phyloP scores from a whole-genome alignment of 2,888 invertebrate species.

The Andrena hattorfiana region DNA sequence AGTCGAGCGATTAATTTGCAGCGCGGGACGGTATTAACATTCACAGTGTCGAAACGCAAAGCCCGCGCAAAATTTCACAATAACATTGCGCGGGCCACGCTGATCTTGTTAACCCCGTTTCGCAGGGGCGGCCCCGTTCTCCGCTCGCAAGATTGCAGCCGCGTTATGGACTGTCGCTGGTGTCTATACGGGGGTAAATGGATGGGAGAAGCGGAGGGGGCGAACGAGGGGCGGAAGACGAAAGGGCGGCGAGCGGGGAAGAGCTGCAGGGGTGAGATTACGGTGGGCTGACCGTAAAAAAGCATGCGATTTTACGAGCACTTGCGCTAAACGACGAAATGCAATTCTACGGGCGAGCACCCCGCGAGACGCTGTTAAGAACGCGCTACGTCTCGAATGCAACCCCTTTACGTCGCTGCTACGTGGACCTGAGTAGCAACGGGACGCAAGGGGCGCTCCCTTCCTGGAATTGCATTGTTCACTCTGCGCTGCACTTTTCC shows the following conservation, averaged over 20 bases:
- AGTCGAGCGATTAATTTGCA: conserved; percentile 13
- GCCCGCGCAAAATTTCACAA: conserved; percentile 6
- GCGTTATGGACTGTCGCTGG: conserved; percentile 37
- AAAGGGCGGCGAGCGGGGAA: neutral
- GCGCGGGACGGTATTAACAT: conserved; percentile 27
- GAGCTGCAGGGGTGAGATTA: conserved; percentile 10
- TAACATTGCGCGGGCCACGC: conserved; percentile 21
- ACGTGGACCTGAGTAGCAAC: neutral
- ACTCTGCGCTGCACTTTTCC: conserved; percentile 20
- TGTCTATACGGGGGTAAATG: conserved; percentile 20
- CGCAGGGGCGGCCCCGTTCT: neutral
- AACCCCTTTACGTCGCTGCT: conserved; percentile 26
- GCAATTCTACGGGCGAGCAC: conserved; percentile 56
- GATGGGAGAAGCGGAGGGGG: neutral
- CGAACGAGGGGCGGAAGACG: conserved; percentile 10
- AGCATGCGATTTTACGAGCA: conserved; percentile 66
- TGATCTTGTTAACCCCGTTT: conserved; percentile 43
- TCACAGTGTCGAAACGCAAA: conserved; percentile 11
- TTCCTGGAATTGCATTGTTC: conserved; percentile 37
- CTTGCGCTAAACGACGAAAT: conserved; percentile 64
- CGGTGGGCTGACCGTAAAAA: conserved; percentile 39
- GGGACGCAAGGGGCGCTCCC: conserved; percentile 8
- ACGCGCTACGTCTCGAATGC: conserved; percentile 32
- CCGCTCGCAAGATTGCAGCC: conserved; percentile 26
- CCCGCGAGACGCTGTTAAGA: conserved; percentile 48